Base-by-base conservation (phyloP, 2,113 vertebrate species). In the Sceloporus tristichus region DNA sequence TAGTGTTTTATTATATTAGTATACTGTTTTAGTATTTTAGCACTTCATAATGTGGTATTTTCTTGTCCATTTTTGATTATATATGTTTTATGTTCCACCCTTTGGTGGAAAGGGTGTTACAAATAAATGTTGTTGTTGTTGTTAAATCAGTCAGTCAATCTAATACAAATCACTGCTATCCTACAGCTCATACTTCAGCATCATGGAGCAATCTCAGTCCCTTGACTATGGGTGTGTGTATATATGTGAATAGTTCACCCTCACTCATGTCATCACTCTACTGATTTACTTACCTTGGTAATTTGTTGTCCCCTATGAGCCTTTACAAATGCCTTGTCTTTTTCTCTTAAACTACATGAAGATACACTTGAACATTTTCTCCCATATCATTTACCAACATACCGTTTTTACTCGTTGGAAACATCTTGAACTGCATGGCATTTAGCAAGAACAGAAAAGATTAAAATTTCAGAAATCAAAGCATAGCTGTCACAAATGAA, bases 401-500 rank as follows among this genome's bases (percentile, higher is more conserved):
- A 48, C 48, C 68, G 70, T 84, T 85, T 83, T 40, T 38, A 76
- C 66, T 89, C 62, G 42, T 25, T 91, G 56, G 89, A 48, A 79
- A 34, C 40, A 65, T 85, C n/a, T 89, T 65, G 76, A 42, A 65
- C 71, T 77, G n/a, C 80, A 56, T 29, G 71, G 40, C 40, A 56
- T 59, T 84, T 78, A 80, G 13, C 54, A 56, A 80, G 85, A 66
- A 56, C 75, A 84, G 81, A 82, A 56, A 86, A 65, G 62, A 84
- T 68, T 79, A 62, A 73, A 40, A 74, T 71, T 79, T 62, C 42
- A 79, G n/a, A 42, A 62, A n/a, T 74, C 68, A 84, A 84, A 66
- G 68, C 81, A 68, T 34, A 79, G 59, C 75, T 87, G n/a, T 66
- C 81, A 84, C 74, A 62, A 89, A 79, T 40, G n/a, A 74, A 85